Percentiles rank a stretch among this genome's conserved stretches.
phyloP scores from a whole-genome alignment of 1,140 invertebrate genomes.

The Listronotus oregonensis region DNA sequence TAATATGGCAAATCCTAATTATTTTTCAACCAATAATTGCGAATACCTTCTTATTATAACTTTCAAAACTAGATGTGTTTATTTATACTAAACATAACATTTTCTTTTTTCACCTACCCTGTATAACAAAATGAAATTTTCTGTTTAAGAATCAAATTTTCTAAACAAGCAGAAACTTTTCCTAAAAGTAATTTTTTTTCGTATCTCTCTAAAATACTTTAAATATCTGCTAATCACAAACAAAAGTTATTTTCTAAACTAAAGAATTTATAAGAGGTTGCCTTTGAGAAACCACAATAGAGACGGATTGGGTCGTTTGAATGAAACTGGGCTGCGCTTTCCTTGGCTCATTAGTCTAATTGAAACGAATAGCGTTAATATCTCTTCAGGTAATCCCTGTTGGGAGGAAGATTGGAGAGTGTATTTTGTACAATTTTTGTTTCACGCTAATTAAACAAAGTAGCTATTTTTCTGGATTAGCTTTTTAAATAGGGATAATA shows the following conservation, averaged over 20 bases:
- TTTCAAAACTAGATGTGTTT: too few relatives aligned
- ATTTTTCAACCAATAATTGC: too few relatives aligned
- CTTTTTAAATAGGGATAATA: not conserved
- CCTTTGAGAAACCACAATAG: constrained; percentile 19
- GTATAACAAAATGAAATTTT: too few relatives aligned
- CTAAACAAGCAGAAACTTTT: too few relatives aligned
- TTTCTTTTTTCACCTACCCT: too few relatives aligned
- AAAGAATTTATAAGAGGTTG: constrained; percentile 9
- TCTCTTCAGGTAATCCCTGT: constrained; percentile 36
- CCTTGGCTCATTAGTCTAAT: constrained; percentile 35
- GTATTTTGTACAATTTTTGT: constrained; percentile 29
- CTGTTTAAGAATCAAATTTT: too few relatives aligned
- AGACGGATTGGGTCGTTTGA: constrained; percentile 26
- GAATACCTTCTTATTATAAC: too few relatives aligned
- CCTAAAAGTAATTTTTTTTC: too few relatives aligned
- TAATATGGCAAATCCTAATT: too few relatives aligned
- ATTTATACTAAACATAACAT: too few relatives aligned
- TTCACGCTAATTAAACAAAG: constrained; percentile 35
- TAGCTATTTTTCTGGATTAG: constrained; percentile 31
- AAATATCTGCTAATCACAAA: too few relatives aligned
- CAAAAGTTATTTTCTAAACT: not conserved
- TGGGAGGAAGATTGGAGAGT: constrained; percentile 24
- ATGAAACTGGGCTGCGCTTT: constrained; percentile 21
- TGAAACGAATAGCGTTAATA: constrained; percentile 38
- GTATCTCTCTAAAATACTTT: too few relatives aligned